These are phyloP conservation scores for Pristionchus entomophagus DNA, from an alignment of 2,888 invertebrate genomes.

Conservation along the genomic window DNA sequence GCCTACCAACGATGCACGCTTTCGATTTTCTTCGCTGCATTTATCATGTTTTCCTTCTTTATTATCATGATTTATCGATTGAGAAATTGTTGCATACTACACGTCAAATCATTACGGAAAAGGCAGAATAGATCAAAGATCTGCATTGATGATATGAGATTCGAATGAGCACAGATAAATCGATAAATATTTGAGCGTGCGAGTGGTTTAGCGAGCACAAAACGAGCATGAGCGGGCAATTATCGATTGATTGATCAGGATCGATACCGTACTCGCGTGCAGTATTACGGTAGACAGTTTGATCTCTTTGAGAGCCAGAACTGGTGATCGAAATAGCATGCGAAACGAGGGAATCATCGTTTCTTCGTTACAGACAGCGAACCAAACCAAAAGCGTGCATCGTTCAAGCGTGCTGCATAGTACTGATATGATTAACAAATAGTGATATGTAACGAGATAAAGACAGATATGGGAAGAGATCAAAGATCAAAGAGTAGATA, in stretches of 20 bases:
- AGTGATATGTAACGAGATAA: neutral
- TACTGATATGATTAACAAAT: neutral
- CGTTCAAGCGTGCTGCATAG: constrained; percentile 1
- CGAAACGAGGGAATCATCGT: neutral
- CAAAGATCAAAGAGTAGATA: neutral
- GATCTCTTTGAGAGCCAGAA: no score
- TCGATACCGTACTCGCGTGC: neutral
- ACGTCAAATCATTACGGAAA: neutral
- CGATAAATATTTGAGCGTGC: constrained; percentile 2
- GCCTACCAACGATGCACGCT: constrained; percentile 25
- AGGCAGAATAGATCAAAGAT: neutral
- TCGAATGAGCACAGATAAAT: neutral
- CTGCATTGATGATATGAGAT: neutral
- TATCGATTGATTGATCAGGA: neutral
- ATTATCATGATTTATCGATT: constrained; percentile 19
- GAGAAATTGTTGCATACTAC: constrained; percentile 13
- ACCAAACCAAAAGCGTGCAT: constrained; percentile 32
- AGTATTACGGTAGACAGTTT: neutral
- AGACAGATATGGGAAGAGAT: no score
- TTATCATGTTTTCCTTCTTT: neutral
- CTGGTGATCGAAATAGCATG: neutral
- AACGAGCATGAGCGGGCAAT: neutral
- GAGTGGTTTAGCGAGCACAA: neutral
- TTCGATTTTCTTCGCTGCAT: neutral
- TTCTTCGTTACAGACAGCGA: no score